Conservation (phyloP, 2,888 invertebrate species). For the Chouioia cunea region DNA sequence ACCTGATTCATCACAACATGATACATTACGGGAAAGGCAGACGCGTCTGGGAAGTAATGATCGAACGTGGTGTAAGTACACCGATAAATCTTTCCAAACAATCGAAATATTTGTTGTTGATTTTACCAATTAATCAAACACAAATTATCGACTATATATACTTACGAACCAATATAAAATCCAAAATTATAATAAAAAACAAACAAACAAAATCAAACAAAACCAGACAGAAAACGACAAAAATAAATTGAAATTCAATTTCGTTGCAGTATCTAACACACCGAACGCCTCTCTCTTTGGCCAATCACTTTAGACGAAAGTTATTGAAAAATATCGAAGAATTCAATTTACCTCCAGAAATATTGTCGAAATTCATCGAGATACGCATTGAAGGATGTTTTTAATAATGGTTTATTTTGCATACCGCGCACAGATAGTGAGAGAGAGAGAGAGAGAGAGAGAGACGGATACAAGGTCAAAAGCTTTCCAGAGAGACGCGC, state of each 20-base stretch:
- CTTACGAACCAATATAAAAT: too few relatives aligned
- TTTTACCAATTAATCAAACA: too few relatives aligned
- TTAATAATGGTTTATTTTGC: too few relatives aligned
- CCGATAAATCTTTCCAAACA: too few relatives aligned
- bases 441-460: conserved; percentile 13
- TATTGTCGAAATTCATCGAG: conserved; percentile 10
- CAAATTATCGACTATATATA: too few relatives aligned
- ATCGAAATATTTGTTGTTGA: too few relatives aligned
- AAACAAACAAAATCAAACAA: too few relatives aligned
- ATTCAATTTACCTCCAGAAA: conserved; percentile 9
- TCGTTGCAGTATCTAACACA: conserved; percentile 22
- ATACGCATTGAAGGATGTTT: not conserved
- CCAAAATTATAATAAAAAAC: too few relatives aligned
- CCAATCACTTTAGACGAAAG: conserved; percentile 23
- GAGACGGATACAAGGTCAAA: conserved; percentile 7
- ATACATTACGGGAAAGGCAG: conserved; percentile 9
- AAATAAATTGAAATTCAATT: not conserved
- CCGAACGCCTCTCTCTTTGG: conserved; percentile 13
- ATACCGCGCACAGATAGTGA: conserved; percentile 22
- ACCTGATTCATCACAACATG: conserved; percentile 9
- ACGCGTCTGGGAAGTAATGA: conserved; percentile 7
- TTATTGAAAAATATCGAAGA: conserved; percentile 19
- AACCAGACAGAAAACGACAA: too few relatives aligned
- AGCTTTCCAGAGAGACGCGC: not conserved
- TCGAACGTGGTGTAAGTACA: conserved; percentile 23